Percentiles rank a stretch among this genome's conserved stretches.
phyloP scores from a whole-genome alignment of 1,140 invertebrate genomes.

The Drosophila orosa region DNA sequence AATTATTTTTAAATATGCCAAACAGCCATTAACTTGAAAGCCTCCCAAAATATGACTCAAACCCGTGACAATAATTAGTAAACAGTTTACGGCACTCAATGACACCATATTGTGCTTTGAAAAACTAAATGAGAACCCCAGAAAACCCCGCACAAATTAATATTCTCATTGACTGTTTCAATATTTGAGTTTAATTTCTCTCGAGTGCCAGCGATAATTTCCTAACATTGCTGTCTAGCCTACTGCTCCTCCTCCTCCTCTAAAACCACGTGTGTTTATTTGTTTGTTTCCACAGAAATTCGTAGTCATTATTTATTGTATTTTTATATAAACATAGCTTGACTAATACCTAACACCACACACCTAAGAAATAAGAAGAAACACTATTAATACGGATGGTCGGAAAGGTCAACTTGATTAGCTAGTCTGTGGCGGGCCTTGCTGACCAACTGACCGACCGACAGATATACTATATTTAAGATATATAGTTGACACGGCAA shows the following conservation, averaged over 20 bases:
- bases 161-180: conserved; percentile 15
- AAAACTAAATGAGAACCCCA: background rate
- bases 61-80: conserved; percentile 12
- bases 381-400: conserved; percentile 43
- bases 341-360: conserved; percentile 45
- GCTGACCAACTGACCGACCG: conserved; percentile 24
- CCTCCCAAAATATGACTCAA: conserved; percentile 9
- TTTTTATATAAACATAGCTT: conserved; percentile 40
- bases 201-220: conserved; percentile 8
- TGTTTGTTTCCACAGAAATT: conserved; percentile 19
- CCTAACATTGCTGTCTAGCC: conserved; percentile 2
- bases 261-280: conserved; percentile 23
- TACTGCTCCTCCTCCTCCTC: background rate
- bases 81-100: conserved; percentile 13
- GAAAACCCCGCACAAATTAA: conserved; percentile 7
- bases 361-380: background rate
- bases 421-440: conserved; percentile 30
- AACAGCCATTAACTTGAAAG: background rate
- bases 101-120: background rate
- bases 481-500: conserved; percentile 22
- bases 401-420: conserved; percentile 76
- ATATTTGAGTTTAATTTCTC: conserved; percentile 31
- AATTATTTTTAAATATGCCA: background rate
- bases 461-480: conserved; percentile 20
- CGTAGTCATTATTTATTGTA: conserved; percentile 30